These are phyloP conservation scores for Acholoe squamosa DNA, from an alignment of 2,888 invertebrate species.

Conservation along the genomic window DNA sequence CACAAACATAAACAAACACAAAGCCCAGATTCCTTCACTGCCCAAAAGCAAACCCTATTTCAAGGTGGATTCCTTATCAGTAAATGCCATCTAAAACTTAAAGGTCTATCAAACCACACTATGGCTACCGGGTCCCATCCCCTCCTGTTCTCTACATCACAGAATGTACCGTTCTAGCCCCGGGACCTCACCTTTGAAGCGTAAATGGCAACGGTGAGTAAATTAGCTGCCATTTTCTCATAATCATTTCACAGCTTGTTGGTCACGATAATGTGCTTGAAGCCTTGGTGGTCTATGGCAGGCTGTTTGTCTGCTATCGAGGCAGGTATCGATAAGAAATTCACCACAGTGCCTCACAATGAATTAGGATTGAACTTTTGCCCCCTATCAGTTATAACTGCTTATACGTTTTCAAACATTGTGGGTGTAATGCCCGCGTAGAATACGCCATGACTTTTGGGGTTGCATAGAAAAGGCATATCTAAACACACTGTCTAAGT, in stretches of 20 bases:
- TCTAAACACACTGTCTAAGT: too few species aligned
- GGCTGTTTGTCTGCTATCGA: not conserved
- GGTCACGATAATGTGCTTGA: conserved; percentile 54
- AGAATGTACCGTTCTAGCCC: conserved; percentile 32
- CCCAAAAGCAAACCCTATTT: conserved; percentile 13
- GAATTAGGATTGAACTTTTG: too few species aligned
- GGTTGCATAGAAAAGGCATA: too few species aligned
- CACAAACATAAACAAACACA: conserved; percentile 20
- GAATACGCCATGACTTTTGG: too few species aligned
- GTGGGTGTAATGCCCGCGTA: too few species aligned
- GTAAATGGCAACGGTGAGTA: conserved; percentile 14
- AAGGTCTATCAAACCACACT: conserved; percentile 27
- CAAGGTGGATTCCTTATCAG: conserved; percentile 3
- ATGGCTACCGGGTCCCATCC: not conserved
- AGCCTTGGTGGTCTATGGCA: not conserved
- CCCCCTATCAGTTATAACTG: too few species aligned
- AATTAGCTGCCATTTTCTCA: conserved; percentile 58
- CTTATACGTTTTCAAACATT: too few species aligned
- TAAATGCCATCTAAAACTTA: conserved; percentile 21
- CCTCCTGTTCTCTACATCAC: conserved; percentile 5
- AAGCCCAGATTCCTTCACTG: not conserved
- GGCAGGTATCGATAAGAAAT: not conserved
- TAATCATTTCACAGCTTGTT: conserved; percentile 63
- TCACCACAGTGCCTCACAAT: not conserved
- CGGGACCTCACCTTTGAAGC: conserved; percentile 48